A percentile compares a stretch with the other conserved stretches of the same genome.
phyloP scores from a whole-genome alignment of 2,113 vertebrate genomes.

The Bubo scandiacus region DNA sequence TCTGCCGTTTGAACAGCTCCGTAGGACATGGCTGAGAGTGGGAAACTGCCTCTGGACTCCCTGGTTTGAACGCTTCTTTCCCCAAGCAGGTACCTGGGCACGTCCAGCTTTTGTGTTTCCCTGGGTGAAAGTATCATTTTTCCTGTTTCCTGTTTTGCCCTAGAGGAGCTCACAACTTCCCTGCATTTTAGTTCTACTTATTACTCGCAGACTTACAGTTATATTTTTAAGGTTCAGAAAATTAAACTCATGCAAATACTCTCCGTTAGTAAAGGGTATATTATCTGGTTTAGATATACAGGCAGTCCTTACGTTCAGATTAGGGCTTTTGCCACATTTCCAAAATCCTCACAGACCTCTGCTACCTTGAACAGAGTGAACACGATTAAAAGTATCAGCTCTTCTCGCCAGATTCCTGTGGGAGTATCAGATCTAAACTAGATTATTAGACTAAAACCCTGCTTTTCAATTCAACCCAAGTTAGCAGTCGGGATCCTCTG shows the following conservation, averaged over 20 bases:
- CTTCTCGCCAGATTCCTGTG: not conserved
- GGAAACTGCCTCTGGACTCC: not conserved
- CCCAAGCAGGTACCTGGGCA: not conserved
- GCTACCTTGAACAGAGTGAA: not conserved
- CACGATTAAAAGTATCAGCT: not conserved
- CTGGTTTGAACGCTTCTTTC: not conserved
- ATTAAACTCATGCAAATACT: not conserved
- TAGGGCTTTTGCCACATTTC: not conserved
- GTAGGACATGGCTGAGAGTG: not conserved
- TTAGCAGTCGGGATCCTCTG: not conserved
- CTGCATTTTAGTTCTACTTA: not conserved
- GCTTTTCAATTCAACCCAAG: conserved; percentile 14
- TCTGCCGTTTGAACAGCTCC: not conserved
- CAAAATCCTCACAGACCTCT: not conserved
- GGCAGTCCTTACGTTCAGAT: not conserved
- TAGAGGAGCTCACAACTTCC: not conserved
- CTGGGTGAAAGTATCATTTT: not conserved
- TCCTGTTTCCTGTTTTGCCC: not conserved
- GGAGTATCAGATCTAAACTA: conserved; percentile 45
- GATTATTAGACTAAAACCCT: conserved; percentile 2
- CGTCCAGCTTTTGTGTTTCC: not conserved
- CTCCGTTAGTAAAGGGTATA: not conserved
- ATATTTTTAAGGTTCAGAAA: not conserved
- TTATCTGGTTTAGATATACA: not conserved
- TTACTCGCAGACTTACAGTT: not conserved